Base-by-base conservation (phyloP, 2,113 vertebrate species). In the Asarcornis scutulata region DNA sequence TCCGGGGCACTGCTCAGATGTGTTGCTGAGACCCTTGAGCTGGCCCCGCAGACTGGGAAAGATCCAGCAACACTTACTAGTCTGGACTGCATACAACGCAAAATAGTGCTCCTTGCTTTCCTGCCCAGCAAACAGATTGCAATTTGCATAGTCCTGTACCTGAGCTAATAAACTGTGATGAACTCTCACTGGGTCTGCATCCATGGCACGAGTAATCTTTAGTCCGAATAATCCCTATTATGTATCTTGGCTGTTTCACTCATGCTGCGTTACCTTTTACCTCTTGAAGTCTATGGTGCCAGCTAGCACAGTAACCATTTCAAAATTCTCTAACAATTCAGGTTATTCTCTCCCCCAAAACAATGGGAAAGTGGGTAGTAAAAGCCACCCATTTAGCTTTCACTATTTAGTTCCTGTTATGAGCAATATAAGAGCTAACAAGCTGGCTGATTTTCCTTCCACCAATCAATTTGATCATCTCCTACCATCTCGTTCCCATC, bases 141-240 rank as follows among this genome's bases (percentile, higher is more conserved):
- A 71, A 80, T 94, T 96, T 90, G 50, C 72, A 50, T 27, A 79
- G 78, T 64, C 48, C 62, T 27, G 25, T 75, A 92, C 74, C 71
- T 85, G 78, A 93, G 62, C 74, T 93, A 95, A 91, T 93, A 87
- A 95, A 95, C 66, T 36, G 15, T 89, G 31, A 93, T 89, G 69
- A 93, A 82, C 83, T 85, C 89, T 93, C 83, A 20, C 77, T 42
- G 53, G 69, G 27, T 91, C 48, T 62, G 34, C 53, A 75, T 87
- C 86, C 84, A 69, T 22, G 17, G 58, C 83, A 82, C 34, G 93
- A 89, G 77, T 44, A 84, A 60, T 42, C 6, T 78, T 38, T 53
- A 68, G 7, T 64, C 29, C 64, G 42, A 17, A 48, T 68, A 75
- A 92, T n/a, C 38, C 32, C 11, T 9, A 20, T 75, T 75, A 92